phyloP scores from a whole-genome alignment of 2,797 vertebrate genomes.

The Sparus aurata region DNA sequence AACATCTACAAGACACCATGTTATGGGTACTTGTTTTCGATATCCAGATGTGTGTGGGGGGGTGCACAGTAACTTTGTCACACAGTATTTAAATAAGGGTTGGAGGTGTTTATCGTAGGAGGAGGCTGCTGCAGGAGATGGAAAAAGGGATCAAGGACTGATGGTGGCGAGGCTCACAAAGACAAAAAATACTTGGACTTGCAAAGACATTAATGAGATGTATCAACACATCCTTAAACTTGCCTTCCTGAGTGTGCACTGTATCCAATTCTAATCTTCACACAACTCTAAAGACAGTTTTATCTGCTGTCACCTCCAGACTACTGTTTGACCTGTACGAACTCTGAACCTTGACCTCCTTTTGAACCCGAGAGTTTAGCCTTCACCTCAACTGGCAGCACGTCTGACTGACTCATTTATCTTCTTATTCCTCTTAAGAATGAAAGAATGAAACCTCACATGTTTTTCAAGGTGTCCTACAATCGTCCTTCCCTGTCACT shows the following conservation, averaged over 20 bases:
- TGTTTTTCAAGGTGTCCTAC: neutral
- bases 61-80: slow-evolving; percentile 10
- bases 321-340: slow-evolving; percentile 41
- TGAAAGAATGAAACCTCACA: neutral
- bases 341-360: slow-evolving; percentile 48
- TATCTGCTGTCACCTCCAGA: slow-evolving; percentile 39
- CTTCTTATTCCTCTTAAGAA: neutral
- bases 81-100: neutral
- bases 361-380: slow-evolving; percentile 40
- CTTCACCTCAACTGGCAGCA: slow-evolving; percentile 39
- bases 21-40: neutral
- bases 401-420: slow-evolving; percentile 12
- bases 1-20: neutral
- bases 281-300: slow-evolving; percentile 20
- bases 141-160: neutral
- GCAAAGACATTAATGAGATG: neutral
- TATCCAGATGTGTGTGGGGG: neutral
- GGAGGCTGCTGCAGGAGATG: neutral
- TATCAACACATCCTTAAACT: neutral
- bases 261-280: slow-evolving; percentile 16
- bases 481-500: slow-evolving; percentile 10
- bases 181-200: neutral
- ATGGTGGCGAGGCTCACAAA: neutral
- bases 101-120: neutral
- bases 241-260: neutral